phyloP scores from a whole-genome alignment of 2,888 invertebrate species.

The Ernsta delagoae region DNA sequence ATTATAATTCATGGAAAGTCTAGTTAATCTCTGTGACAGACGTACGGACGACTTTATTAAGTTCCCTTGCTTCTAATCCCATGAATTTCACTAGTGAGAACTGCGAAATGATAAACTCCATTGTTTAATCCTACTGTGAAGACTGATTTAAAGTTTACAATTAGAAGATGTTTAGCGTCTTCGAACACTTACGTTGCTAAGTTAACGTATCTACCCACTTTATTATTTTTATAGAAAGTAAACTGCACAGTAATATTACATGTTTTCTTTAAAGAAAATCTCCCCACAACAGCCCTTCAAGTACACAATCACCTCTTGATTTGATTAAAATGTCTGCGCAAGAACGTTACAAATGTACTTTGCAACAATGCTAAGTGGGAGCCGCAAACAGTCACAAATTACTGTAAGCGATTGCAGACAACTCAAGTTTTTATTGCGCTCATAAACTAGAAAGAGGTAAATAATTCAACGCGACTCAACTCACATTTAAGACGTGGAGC shows the following conservation, averaged over 20 bases:
- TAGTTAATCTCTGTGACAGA: slow-evolving; percentile 9
- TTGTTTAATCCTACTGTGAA: background rate
- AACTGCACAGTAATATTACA: no score
- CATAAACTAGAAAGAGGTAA: slow-evolving; percentile 28
- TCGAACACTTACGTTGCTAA: no score
- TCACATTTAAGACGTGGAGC: background rate
- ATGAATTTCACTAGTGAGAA: background rate
- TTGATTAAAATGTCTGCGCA: no score
- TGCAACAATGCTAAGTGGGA: no score
- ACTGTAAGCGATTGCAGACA: slow-evolving; percentile 9
- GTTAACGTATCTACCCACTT: no score
- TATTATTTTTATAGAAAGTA: no score
- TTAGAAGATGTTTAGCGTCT: background rate
- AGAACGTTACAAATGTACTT: no score
- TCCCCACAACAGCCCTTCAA: no score
- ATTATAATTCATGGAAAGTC: background rate
- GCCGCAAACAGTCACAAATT: slow-evolving; percentile 8
- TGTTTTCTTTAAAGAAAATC: no score
- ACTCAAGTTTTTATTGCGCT: slow-evolving; percentile 36
- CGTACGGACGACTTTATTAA: slow-evolving; percentile 3
- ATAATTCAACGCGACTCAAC: slow-evolving; percentile 21
- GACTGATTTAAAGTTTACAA: background rate
- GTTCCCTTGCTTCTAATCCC: background rate
- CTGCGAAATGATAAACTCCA: background rate
- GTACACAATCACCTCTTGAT: no score